These are phyloP conservation scores for Shargacucullia verbasci DNA, from an alignment of 2,888 invertebrate genomes.

Conservation along the genomic window DNA sequence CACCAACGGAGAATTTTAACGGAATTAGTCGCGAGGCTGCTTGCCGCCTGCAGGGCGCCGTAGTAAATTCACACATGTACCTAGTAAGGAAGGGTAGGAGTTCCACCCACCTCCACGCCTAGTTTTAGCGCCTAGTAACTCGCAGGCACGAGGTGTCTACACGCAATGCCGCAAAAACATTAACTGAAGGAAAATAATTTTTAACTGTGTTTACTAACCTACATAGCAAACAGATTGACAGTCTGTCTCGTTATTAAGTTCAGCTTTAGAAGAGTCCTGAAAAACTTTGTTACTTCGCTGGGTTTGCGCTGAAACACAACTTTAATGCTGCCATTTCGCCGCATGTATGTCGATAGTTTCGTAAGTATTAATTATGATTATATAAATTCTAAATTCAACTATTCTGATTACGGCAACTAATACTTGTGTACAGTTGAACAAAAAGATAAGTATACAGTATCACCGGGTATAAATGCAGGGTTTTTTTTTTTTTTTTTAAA, in stretches of 20 bases:
- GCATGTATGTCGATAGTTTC: not conserved
- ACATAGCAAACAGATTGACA: slow-evolving; percentile 34
- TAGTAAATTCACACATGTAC: slow-evolving; percentile 84
- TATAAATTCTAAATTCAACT: too few species aligned
- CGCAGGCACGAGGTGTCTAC: slow-evolving; percentile 76
- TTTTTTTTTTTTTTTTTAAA: too few species aligned
- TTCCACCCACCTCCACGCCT: slow-evolving; percentile 80
- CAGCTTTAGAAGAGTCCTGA: slow-evolving; percentile 1
- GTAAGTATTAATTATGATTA: not conserved
- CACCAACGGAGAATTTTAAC: slow-evolving; percentile 85
- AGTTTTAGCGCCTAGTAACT: slow-evolving; percentile 82
- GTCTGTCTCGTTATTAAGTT: slow-evolving; percentile 20
- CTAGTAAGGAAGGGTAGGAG: slow-evolving; percentile 65
- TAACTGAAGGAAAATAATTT: slow-evolving; percentile 63
- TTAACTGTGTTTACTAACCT: slow-evolving; percentile 63
- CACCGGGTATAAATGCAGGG: too few species aligned
- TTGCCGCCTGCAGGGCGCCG: slow-evolving; percentile 86
- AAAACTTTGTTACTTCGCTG: slow-evolving; percentile 10
- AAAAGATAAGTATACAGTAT: too few species aligned
- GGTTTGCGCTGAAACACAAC: slow-evolving; percentile 17
- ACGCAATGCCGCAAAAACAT: slow-evolving; percentile 82
- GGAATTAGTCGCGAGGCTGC: slow-evolving; percentile 83
- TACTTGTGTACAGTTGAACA: too few species aligned
- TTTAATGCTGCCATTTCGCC: not conserved
- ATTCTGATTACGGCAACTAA: too few species aligned